A percentile compares a stretch with the other conserved stretches of the same genome.
phyloP scores from a whole-genome alignment of 1,140 invertebrate genomes.

The Nilaparvata lugens region DNA sequence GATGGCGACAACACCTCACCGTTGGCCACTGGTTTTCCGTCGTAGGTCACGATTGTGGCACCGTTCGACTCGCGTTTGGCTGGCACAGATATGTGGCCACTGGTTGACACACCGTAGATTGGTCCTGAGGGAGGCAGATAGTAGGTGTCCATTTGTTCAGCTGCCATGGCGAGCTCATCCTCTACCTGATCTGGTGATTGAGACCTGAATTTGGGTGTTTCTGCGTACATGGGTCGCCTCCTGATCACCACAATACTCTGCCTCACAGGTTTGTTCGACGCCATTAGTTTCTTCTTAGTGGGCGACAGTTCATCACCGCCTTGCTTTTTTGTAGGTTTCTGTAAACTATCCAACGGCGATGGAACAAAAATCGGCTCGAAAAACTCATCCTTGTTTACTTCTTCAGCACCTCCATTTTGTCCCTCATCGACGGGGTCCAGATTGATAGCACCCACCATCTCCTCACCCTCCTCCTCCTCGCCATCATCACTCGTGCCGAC shows the following conservation, averaged over 20 bases:
- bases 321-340: conserved; percentile 19
- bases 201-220: conserved; percentile 18
- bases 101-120: conserved; percentile 4
- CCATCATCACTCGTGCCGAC: conserved; percentile 38
- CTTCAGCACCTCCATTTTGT: conserved; percentile 26
- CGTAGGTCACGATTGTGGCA: conserved; percentile 55
- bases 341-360: conserved; percentile 44
- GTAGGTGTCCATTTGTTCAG: conserved; percentile 54
- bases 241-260: conserved; percentile 10
- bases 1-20: conserved; percentile 32
- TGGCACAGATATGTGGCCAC: not conserved
- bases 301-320: conserved; percentile 15
- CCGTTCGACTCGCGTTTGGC: conserved; percentile 12
- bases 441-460: conserved; percentile 17
- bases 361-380: conserved; percentile 68
- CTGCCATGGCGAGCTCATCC: conserved; percentile 53
- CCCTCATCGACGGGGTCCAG: conserved; percentile 15
- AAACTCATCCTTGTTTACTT: conserved; percentile 34
- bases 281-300: conserved; percentile 6
- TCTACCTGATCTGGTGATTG: conserved; percentile 31
- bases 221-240: conserved; percentile 10
- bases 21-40: conserved; percentile 58
- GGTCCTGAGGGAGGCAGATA: conserved; percentile 50
- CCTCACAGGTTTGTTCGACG: conserved; percentile 1
- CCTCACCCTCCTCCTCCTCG: conserved; percentile 37